Base-by-base conservation (phyloP, 2,888 invertebrate species). In the Polydrusus cervinus region DNA sequence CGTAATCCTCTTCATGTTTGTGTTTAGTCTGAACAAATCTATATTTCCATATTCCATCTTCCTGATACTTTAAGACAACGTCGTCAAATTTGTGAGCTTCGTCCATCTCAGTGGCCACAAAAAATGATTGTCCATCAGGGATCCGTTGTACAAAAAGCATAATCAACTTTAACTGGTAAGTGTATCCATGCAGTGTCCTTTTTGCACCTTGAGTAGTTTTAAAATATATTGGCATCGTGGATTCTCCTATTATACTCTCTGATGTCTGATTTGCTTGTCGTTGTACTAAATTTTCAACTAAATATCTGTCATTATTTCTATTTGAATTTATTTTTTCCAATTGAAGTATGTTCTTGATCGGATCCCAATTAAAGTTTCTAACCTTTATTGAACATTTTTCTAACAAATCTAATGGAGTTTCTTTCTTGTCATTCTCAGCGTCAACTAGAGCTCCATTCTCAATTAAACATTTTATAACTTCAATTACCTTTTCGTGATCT, bases 1-100 rank as follows among this genome's bases (percentile, higher is more conserved):
- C 14, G 8, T 14, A 9, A 0, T 16, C 9, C 16, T 20, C 10
- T 8, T 20, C 11, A 51, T 20, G 5, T 20, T 20, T 18, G n/a
- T 51, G 51, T 18, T 51, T 51, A 51, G 13, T 20, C 10, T 20
- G 20, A 20, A 51, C 8, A 51, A 51, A 51, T 51, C 13, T 51
- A 20, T 51, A 51, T 3, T 20, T 20, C 51, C 51, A 51, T 10
- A 11, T 11, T 9, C 51, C 20, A 11, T 51, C 18, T 20, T 18
- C n/a, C 20, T 20, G 18, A 51, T 18, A 51, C 11, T 20, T 18
- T 11, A 51, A 3, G 20, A 20, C 51, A 10, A 51, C 1, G 18
- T 51, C 51, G 51, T 51, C 51, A 51, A 51, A 51, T 11, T 18
- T 18, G 20, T 18, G 18, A 10, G 51, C 51, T 3, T 18, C 20